These are phyloP conservation scores for Metridium senile DNA, from an alignment of 92 coral and sea anemone species.

Conservation along the genomic window DNA sequence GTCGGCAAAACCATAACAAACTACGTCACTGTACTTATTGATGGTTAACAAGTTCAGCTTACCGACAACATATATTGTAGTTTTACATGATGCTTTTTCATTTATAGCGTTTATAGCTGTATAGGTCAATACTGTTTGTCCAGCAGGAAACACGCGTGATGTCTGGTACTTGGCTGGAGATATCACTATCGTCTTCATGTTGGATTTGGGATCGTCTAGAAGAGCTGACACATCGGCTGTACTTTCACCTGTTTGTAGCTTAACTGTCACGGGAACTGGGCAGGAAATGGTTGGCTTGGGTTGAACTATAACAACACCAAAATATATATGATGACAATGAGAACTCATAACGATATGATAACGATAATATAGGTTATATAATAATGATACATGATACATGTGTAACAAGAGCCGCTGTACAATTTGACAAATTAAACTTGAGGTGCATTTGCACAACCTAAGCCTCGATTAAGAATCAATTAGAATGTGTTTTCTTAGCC, in stretches of 20 bases:
- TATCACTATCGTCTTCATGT: constrained; percentile 35
- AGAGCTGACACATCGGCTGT: constrained; percentile 70
- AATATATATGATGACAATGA: too few relatives aligned
- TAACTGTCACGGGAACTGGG: constrained; percentile 59
- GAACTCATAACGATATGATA: too few relatives aligned
- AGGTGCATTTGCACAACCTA: too few relatives aligned
- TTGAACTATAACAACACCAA: constrained; percentile 22
- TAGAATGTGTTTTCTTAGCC: too few relatives aligned
- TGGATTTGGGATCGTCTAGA: constrained; percentile 60
- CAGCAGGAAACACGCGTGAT: constrained; percentile 67
- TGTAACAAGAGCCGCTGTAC: too few relatives aligned
- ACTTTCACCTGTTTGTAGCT: constrained; percentile 56
- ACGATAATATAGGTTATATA: too few relatives aligned
- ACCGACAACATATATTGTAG: constrained; percentile 53
- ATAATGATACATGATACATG: too few relatives aligned
- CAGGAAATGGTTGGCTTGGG: constrained; percentile 71
- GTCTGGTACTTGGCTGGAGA: constrained; percentile 53
- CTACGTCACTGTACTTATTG: too few relatives aligned
- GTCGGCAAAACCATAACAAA: too few relatives aligned
- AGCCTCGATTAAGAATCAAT: too few relatives aligned
- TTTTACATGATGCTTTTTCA: constrained; percentile 56
- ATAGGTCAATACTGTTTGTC: constrained; percentile 58
- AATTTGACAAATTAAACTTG: too few relatives aligned
- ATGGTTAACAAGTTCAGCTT: too few relatives aligned
- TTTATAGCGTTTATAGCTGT: constrained; percentile 58